phyloP scores from a whole-genome alignment of 2,113 vertebrate species.

The Romanogobio albipinnatus region DNA sequence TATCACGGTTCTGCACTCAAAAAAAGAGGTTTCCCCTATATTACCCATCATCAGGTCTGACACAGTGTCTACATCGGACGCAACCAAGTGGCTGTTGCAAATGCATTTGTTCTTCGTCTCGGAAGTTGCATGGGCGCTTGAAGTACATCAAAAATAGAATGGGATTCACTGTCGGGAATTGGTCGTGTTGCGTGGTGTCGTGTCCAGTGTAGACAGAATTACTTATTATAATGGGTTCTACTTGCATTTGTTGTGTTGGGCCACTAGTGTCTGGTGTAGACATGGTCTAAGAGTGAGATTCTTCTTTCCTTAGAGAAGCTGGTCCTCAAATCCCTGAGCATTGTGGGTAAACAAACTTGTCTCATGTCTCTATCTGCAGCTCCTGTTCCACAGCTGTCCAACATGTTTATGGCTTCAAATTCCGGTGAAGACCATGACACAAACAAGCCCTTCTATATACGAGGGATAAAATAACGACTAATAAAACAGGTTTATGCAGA shows the following conservation, averaged over 20 bases:
- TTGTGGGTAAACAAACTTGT: constrained; percentile 18
- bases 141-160: too few species aligned
- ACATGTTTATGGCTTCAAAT: neutral
- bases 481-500: neutral
- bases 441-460: neutral
- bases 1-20: neutral
- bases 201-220: too few species aligned
- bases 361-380: neutral
- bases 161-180: too few species aligned
- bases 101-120: too few species aligned
- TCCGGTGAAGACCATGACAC: neutral
- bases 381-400: neutral
- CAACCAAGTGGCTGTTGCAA: too few species aligned
- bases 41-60: neutral
- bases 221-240: too few species aligned
- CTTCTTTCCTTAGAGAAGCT: neutral
- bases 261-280: too few species aligned
- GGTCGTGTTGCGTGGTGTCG: too few species aligned
- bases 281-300: neutral
- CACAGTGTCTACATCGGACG: too few species aligned
- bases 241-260: too few species aligned
- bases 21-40: neutral
- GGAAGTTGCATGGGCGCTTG: too few species aligned
- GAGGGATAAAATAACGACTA: neutral
- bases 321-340: constrained; percentile 19